Conservation (phyloP, 2,797 vertebrate species). For the Artibeus jamaicensis region DNA sequence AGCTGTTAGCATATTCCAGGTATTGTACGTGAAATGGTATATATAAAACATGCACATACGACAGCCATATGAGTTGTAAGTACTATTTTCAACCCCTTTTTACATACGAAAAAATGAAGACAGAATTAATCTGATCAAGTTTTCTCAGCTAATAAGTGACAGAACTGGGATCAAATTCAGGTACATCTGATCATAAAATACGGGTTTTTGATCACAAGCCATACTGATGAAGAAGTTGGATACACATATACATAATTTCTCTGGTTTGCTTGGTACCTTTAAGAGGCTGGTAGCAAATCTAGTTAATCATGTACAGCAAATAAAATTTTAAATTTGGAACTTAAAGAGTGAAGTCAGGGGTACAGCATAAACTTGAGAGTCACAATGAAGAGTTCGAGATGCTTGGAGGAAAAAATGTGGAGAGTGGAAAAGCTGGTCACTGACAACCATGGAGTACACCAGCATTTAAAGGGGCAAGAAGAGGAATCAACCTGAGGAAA, state of each 20-base stretch:
- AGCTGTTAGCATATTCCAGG: background rate
- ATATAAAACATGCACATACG: background rate
- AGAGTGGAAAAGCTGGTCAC: slow-evolving; percentile 17
- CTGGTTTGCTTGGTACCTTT: background rate
- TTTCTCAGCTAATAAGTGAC: background rate
- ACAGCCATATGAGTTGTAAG: background rate
- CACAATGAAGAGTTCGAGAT: background rate
- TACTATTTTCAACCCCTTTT: slow-evolving; percentile 11
- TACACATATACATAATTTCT: background rate
- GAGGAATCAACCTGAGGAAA: background rate
- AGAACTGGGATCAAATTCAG: slow-evolving; percentile 4
- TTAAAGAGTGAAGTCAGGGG: background rate
- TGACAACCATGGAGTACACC: background rate
- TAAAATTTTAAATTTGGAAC: background rate
- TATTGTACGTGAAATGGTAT: background rate
- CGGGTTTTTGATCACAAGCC: slow-evolving; percentile 2
- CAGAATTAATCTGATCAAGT: slow-evolving; percentile 21
- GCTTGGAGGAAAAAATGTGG: background rate
- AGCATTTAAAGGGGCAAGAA: background rate
- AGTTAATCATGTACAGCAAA: background rate
- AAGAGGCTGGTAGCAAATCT: background rate
- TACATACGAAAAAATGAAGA: background rate
- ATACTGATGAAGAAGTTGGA: slow-evolving; percentile 16
- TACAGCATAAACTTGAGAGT: background rate
- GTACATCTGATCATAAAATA: background rate